A percentile compares a stretch with the other conserved stretches of the same genome.
Conservation (phyloP, 1,140 invertebrate genomes). For the Drosophila sechellia region DNA sequence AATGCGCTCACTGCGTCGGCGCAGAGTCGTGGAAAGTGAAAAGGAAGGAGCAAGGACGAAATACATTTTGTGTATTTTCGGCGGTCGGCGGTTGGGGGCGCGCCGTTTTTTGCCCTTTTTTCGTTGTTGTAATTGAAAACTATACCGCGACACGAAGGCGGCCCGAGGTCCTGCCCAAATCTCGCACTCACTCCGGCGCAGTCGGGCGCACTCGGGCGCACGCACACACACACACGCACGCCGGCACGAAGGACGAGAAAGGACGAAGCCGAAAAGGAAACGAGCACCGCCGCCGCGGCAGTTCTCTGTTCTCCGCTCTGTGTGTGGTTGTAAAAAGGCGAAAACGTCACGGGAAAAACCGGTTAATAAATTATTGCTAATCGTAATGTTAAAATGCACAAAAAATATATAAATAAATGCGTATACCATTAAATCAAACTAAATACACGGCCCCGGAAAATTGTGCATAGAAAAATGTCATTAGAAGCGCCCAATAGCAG, state of each 20-base stretch:
- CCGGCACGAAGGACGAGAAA: slow-evolving; percentile 25
- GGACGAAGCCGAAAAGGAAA: slow-evolving; percentile 25
- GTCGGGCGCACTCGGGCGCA: slow-evolving; percentile 33
- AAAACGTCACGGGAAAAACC: slow-evolving; percentile 82
- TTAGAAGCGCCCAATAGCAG: slow-evolving; percentile 15
- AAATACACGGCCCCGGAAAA: slow-evolving; percentile 1
- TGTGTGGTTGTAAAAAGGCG: slow-evolving; percentile 81
- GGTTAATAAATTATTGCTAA: slow-evolving; percentile 84
- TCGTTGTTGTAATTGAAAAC: slow-evolving; percentile 72
- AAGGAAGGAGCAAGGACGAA: slow-evolving; percentile 49
- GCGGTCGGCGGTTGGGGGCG: slow-evolving; percentile 59
- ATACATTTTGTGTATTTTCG: slow-evolving; percentile 69
- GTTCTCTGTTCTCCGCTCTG: slow-evolving; percentile 66
- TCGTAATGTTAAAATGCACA: slow-evolving; percentile 65
- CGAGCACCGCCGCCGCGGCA: slow-evolving; percentile 40
- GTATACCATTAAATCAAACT: slow-evolving; percentile 32
- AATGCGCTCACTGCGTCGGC: slow-evolving; percentile 29
- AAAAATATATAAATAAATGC: slow-evolving; percentile 62
- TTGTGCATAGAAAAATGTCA: slow-evolving; percentile 24
- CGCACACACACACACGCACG: slow-evolving; percentile 32
- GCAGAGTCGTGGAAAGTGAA: slow-evolving; percentile 36
- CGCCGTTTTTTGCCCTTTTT: slow-evolving; percentile 68
- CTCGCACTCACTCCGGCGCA: slow-evolving; percentile 19
- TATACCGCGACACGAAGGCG: slow-evolving; percentile 57
- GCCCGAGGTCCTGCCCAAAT: slow-evolving; percentile 44